These are phyloP conservation scores for Lynx canadensis DNA, from an alignment of 2,113 vertebrate genomes.

Conservation along the genomic window DNA sequence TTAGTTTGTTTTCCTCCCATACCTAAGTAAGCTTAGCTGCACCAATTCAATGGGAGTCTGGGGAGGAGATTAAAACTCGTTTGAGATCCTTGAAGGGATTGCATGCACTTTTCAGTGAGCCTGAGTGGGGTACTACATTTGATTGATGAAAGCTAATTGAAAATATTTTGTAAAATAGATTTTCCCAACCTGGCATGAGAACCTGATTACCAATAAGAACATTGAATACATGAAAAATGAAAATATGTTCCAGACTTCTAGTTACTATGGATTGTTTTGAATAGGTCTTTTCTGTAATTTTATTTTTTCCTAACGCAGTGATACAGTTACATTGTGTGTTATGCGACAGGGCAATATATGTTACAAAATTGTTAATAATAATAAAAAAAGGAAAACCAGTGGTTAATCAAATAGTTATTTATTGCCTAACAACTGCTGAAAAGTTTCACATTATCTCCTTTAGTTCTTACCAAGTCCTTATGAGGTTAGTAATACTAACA, in stretches of 20 bases:
- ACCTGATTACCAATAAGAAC: not conserved
- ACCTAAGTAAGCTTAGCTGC: not conserved
- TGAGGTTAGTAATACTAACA: not conserved
- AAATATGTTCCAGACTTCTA: not conserved
- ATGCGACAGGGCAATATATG: not conserved
- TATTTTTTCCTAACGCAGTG: not conserved
- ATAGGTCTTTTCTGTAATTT: not conserved
- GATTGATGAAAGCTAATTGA: not conserved
- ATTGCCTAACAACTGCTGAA: not conserved
- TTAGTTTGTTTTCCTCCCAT: not conserved
- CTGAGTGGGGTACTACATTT: not conserved
- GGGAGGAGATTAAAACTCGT: not conserved
- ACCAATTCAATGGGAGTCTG: not conserved
- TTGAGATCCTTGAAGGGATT: not conserved
- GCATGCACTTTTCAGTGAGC: not conserved
- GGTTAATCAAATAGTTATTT: not conserved
- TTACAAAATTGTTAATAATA: not conserved
- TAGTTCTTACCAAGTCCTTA: not conserved
- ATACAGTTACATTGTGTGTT: not conserved
- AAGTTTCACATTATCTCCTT: not conserved
- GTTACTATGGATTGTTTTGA: not conserved
- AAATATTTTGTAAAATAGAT: constrained; percentile 11
- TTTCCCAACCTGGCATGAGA: not conserved
- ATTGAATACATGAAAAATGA: not conserved
- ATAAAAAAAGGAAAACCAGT: not conserved